Conservation (phyloP, 2,797 vertebrate species). For the Schizopygopsis malacanthus region DNA sequence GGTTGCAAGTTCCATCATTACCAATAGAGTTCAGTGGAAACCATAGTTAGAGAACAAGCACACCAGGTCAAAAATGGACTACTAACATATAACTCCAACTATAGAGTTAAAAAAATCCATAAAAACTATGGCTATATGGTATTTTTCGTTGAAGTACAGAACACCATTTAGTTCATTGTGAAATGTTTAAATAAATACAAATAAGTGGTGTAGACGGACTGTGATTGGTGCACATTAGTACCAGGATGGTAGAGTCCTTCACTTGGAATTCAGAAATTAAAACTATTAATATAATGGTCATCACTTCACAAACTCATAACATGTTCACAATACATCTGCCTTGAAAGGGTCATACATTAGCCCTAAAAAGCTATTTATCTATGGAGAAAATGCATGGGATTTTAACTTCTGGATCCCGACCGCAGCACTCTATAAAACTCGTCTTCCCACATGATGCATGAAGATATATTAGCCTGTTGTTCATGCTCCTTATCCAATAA, state of each 20-base stretch:
- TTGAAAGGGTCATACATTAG: background rate
- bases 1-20: no score
- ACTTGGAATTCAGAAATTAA: no score
- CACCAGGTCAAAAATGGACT: no score
- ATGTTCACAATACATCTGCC: no score
- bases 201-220: background rate
- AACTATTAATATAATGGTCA: no score
- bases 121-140: background rate
- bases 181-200: background rate
- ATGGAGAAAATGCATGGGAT: background rate
- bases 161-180: no score
- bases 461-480: constrained; percentile 4
- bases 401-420: background rate
- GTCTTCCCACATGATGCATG: background rate
- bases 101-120: background rate
- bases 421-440: background rate
- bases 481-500: background rate
- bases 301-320: background rate
- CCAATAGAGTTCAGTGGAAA: no score
- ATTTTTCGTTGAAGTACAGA: no score
- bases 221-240: no score
- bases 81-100: background rate
- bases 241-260: no score
- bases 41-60: no score
- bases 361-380: background rate